A percentile compares a stretch with the other conserved stretches of the same genome.
Evolutionary conservation across 2,113 vertebrate species (phyloP).

Genomic region (Corapipo altera): DNA sequence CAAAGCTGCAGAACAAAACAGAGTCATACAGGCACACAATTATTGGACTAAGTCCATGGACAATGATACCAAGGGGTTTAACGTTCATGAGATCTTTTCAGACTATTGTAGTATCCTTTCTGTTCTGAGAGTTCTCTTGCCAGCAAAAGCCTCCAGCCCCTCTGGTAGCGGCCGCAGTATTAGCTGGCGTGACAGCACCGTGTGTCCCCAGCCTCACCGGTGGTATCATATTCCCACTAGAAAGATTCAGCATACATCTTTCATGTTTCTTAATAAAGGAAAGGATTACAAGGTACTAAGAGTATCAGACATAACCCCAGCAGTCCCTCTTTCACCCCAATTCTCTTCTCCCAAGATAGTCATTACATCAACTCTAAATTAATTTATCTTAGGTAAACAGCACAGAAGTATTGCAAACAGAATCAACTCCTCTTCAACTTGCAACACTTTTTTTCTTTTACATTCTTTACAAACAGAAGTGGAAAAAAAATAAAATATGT

Average conservation of each 20-base stretch:
- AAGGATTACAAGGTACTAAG: slow-evolving; percentile 57
- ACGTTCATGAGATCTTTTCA: slow-evolving; percentile 38
- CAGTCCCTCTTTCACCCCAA: slow-evolving; percentile 35
- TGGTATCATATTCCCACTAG: not conserved
- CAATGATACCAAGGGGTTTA: slow-evolving; percentile 52
- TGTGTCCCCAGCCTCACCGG: not conserved
- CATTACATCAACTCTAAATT: slow-evolving; percentile 45
- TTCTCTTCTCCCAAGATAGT: slow-evolving; percentile 33
- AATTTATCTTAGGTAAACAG: slow-evolving; percentile 58
- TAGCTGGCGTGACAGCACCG: not conserved
- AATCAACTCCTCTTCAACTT: slow-evolving; percentile 51
- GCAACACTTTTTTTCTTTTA: slow-evolving; percentile 20
- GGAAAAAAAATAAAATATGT: slow-evolving; percentile 54
- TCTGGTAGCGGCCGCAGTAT: not conserved
- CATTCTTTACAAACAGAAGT: slow-evolving; percentile 48
- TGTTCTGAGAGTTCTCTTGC: not conserved
- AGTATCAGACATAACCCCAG: slow-evolving; percentile 16
- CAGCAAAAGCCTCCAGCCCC: not conserved
- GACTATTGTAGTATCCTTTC: not conserved
- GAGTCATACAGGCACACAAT: slow-evolving; percentile 35
- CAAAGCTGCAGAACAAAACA: slow-evolving; percentile 57
- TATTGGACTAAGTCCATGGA: slow-evolving; percentile 46
- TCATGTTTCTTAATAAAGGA: slow-evolving; percentile 48
- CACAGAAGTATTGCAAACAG: slow-evolving; percentile 35
- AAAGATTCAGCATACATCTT: not conserved